Percentiles rank a stretch among this genome's conserved stretches.
These are phyloP conservation scores for Apeltes quadracus DNA, from an alignment of 2,113 vertebrate species.

Conservation along the genomic window DNA sequence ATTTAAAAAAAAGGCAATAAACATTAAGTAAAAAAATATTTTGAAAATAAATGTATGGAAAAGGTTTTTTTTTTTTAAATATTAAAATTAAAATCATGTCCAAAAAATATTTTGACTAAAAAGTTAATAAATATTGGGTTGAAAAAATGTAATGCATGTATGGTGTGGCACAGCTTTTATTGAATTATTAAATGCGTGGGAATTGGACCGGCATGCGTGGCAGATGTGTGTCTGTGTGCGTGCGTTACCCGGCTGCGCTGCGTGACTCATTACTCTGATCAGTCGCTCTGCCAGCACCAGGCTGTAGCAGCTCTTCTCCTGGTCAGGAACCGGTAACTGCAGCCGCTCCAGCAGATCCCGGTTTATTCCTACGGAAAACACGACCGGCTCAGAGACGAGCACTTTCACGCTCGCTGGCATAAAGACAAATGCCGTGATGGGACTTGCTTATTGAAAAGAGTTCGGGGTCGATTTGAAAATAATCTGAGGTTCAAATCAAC, in stretches of 20 bases:
- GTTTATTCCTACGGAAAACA: slow-evolving; percentile 86
- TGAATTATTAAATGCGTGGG: background rate
- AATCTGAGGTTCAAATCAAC: background rate
- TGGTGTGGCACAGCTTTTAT: too few species aligned
- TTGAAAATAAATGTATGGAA: too few species aligned
- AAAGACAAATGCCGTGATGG: background rate
- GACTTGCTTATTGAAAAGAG: background rate
- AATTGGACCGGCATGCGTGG: background rate
- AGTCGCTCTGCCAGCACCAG: slow-evolving; percentile 91
- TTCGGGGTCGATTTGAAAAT: background rate
- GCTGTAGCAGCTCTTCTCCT: slow-evolving; percentile 89
- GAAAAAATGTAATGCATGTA: too few species aligned
- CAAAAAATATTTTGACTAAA: too few species aligned
- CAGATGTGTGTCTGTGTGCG: background rate
- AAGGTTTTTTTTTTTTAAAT: too few species aligned
- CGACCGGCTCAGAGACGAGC: background rate
- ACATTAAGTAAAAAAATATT: too few species aligned
- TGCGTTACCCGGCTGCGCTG: slow-evolving; percentile 89
- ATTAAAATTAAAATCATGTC: too few species aligned
- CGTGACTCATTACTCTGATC: slow-evolving; percentile 93
- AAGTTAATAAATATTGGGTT: too few species aligned
- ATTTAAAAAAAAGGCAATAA: too few species aligned
- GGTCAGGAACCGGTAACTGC: slow-evolving; percentile 87
- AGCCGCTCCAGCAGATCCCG: slow-evolving; percentile 88
- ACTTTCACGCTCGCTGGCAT: background rate